Evolutionary conservation across 2,113 vertebrate genomes (phyloP).

Genomic region (Pteronura brasiliensis): DNA sequence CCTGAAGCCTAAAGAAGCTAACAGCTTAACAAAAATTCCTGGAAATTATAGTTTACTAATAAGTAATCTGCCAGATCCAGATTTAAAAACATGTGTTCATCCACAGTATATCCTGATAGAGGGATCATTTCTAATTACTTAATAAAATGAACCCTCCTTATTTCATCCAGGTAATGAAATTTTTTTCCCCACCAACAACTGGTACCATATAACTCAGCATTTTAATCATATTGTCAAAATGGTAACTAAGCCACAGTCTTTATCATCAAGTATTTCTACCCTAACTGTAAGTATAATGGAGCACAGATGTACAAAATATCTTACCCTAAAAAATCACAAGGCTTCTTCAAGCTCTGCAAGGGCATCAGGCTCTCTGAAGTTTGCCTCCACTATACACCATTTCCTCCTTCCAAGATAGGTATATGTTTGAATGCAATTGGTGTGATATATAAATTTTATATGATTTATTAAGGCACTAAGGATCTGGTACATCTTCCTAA

Average conservation of each 20-base stretch:
- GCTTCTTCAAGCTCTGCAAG: neutral
- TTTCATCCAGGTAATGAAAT: conserved; percentile 65
- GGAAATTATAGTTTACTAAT: conserved; percentile 71
- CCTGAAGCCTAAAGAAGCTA: conserved; percentile 60
- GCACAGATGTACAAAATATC: neutral
- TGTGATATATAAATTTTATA: conserved; percentile 48
- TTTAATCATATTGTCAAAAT: conserved; percentile 69
- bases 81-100: conserved; percentile 72
- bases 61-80: conserved; percentile 57
- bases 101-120: conserved; percentile 53
- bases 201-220: conserved; percentile 48
- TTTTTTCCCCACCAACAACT: conserved; percentile 61
- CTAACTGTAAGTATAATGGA: conserved; percentile 12
- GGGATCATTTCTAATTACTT: conserved; percentile 73
- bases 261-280: conserved; percentile 47
- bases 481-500: conserved; percentile 48
- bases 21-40: conserved; percentile 53
- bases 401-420: neutral
- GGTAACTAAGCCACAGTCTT: conserved; percentile 50
- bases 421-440: conserved; percentile 52
- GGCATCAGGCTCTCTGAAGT: neutral
- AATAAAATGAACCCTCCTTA: conserved; percentile 72
- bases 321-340: conserved; percentile 49
- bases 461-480: conserved; percentile 59
- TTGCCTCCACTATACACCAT: conserved; percentile 7